Conservation (phyloP, 2,113 vertebrate genomes). For the Chaenogobius annularis region DNA sequence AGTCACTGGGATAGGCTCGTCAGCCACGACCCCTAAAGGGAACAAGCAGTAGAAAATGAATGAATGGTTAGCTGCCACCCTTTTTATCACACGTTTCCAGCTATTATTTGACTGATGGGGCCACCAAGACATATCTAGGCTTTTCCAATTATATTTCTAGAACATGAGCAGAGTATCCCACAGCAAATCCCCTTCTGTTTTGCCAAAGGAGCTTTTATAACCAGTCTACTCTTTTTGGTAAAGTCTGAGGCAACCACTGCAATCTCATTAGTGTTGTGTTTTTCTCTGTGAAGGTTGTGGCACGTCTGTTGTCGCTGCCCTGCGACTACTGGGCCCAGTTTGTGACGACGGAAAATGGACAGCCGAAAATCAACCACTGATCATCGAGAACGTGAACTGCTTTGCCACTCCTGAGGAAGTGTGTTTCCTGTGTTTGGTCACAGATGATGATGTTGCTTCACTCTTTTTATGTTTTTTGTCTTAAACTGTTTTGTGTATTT, state of each 20-base stretch:
- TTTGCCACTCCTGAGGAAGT: constrained; percentile 90
- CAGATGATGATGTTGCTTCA: too few species aligned
- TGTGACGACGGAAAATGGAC: constrained; percentile 84
- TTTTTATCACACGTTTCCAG: neutral
- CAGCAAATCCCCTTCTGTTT: constrained; percentile 10
- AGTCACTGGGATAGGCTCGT: too few species aligned
- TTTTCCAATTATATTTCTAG: neutral
- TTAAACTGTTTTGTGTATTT: too few species aligned
- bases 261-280: constrained; percentile 19
- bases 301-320: constrained; percentile 85
- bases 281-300: constrained; percentile 81
- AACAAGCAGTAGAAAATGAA: too few species aligned
- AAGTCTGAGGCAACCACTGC: constrained; percentile 26
- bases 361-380: constrained; percentile 77
- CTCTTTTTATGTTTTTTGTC: too few species aligned
- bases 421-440: constrained; percentile 6
- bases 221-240: neutral
- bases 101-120: neutral
- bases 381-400: constrained; percentile 89
- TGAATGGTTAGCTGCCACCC: neutral
- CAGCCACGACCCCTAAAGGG: too few species aligned
- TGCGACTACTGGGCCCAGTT: constrained; percentile 89
- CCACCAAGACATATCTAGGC: neutral
- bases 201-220: neutral
- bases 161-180: neutral